Evolutionary conservation across 2,888 invertebrate species (phyloP), one percentile per base, ranked within the genome.

Genomic region (Plutella xylostella): DNA sequence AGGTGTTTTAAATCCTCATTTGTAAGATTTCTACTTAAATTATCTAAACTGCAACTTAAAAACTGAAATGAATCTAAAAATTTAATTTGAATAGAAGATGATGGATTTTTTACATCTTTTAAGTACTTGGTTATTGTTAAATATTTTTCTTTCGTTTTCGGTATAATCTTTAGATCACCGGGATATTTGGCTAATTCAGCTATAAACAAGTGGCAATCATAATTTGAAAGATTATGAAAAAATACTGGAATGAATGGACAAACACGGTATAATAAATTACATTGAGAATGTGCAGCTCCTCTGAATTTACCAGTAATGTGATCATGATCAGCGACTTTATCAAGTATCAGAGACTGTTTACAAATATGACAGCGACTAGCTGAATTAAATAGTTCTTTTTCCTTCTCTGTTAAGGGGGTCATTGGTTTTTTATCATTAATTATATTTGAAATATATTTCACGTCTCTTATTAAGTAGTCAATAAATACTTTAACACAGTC

Each of bases 171-270:
- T 12, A 46, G n/a, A n/a, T n/a, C n/a, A n/a, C n/a, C n/a, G n/a
- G n/a, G n/a, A n/a, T n/a, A n/a, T n/a, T n/a, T n/a, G n/a, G n/a
- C n/a, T n/a, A 48, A 22, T 41, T 48, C 44, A 11, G 35, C 45
- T n/a, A 50, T 48, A n/a, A 50, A 43, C 17, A 53, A 45, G 38
- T 53, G 53, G 37, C 49, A 20, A 39, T 58, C 52, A 48, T 56
- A n/a, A n/a, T n/a, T n/a, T n/a, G n/a, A n/a, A n/a, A n/a, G n/a
- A n/a, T n/a, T n/a, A n/a, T n/a, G n/a, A 43, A 54, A 54, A 5
- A 56, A 42, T 15, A 54, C 22, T 1, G 55, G 55, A 14, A 55
- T 44, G 31, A 47, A 49, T 15, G 42, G 37, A 22, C 48, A 46
- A 12, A 37, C 34, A 21, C 47, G 47, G 30, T 38, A 51, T 31